A percentile compares a stretch with the other conserved stretches of the same genome.
Conservation (phyloP, 1,140 invertebrate species). For the Augochlora pura region DNA sequence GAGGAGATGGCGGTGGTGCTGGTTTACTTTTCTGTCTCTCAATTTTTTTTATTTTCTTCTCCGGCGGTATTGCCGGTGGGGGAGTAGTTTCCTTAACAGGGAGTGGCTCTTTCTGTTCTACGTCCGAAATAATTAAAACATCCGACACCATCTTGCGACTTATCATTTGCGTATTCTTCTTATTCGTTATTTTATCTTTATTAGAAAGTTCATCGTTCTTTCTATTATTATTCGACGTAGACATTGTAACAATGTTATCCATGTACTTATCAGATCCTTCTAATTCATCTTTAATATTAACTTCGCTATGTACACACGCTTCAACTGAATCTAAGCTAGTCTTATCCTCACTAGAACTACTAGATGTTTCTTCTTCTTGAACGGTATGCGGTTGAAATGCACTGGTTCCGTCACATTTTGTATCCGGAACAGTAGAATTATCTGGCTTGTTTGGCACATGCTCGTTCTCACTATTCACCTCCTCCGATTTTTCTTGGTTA, state of each 20-base stretch:
- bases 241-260: conserved; percentile 6
- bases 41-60: conserved; percentile 74
- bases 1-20: conserved; percentile 77
- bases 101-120: conserved; percentile 40
- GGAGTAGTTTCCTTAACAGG: conserved; percentile 52
- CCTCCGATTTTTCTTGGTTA: neutral
- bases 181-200: conserved; percentile 82
- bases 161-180: conserved; percentile 82
- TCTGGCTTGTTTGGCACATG: conserved; percentile 31
- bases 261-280: conserved; percentile 25
- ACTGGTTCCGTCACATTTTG: neutral
- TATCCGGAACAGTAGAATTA: neutral
- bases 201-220: conserved; percentile 5
- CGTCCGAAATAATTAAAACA: conserved; percentile 84
- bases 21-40: conserved; percentile 77
- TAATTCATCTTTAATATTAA: conserved; percentile 34
- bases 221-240: conserved; percentile 26
- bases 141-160: conserved; percentile 83
- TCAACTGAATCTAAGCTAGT: conserved; percentile 26
- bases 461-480: neutral
- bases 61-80: conserved; percentile 56
- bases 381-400: neutral
- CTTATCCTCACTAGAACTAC: conserved; percentile 36
- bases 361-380: conserved; percentile 5
- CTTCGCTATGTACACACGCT: conserved; percentile 30